Conservation (phyloP, 2,113 vertebrate genomes). For the Cheirogaleus medius region DNA sequence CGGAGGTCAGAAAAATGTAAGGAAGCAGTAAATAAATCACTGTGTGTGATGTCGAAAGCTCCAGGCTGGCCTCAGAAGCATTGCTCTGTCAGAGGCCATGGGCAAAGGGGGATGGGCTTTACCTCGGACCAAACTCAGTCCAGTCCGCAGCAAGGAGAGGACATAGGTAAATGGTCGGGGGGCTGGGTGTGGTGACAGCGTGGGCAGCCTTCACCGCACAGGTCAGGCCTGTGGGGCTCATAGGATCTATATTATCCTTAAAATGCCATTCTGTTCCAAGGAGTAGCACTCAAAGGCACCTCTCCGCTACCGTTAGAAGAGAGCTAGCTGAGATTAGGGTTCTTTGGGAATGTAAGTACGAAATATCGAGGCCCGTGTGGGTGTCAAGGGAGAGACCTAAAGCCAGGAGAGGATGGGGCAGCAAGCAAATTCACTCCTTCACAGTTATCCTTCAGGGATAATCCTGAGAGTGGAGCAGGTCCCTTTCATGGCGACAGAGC, state of each 20-base stretch:
- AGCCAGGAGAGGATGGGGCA: no score
- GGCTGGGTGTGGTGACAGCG: background rate
- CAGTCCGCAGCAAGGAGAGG: background rate
- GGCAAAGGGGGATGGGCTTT: background rate
- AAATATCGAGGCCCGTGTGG: background rate
- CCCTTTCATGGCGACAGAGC: background rate
- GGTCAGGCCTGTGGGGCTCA: background rate
- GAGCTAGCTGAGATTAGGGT: background rate
- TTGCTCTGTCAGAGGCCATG: background rate
- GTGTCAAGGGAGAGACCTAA: background rate
- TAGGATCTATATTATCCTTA: background rate
- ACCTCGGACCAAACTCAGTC: background rate
- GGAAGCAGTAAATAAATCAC: background rate
- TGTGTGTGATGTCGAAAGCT: background rate
- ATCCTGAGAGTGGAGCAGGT: background rate
- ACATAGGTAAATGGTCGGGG: accelerated
- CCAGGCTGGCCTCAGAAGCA: background rate
- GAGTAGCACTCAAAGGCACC: no score
- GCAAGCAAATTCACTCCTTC: no score
- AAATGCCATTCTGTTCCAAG: background rate
- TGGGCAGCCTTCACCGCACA: background rate
- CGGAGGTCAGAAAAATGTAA: background rate
- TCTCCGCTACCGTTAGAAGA: background rate
- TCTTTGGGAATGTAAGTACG: background rate
- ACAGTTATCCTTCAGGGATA: background rate